Percentiles rank a stretch among this genome's conserved stretches.
phyloP scores from a whole-genome alignment of 2,113 vertebrate species.

The Lophotis ruficrista region DNA sequence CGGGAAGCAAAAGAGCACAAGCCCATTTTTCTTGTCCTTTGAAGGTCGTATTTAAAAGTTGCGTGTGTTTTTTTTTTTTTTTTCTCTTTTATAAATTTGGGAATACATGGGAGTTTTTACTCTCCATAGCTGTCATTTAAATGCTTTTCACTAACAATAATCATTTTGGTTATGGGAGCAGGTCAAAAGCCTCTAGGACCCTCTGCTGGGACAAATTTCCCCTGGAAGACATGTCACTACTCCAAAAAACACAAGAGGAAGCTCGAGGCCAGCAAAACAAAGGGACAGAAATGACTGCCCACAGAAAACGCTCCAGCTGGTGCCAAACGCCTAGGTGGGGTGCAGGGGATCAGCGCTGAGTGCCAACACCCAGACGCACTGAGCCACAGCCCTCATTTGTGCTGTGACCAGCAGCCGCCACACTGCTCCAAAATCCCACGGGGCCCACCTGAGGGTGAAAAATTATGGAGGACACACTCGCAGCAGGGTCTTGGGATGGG shows the following conservation, averaged over 20 bases:
- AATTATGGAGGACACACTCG: fast-evolving
- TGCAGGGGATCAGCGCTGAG: fast-evolving
- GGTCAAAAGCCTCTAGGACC: slow-evolving; percentile 6
- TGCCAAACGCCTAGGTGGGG: not conserved
- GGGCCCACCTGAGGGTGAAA: not conserved
- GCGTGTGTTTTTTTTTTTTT: not conserved
- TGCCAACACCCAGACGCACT: not conserved
- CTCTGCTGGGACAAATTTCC: not conserved
- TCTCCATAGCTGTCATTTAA: slow-evolving; percentile 11
- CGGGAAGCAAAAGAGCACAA: slow-evolving; percentile 36
- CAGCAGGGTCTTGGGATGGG: not conserved
- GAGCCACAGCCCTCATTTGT: not conserved
- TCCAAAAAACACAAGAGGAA: slow-evolving; percentile 23
- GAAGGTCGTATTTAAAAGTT: slow-evolving; percentile 38
- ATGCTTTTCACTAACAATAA: slow-evolving; percentile 31
- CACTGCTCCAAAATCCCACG: fast-evolving
- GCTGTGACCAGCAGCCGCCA: not conserved
- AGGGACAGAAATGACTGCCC: not conserved
- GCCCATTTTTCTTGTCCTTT: slow-evolving; percentile 43
- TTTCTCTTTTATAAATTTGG: not conserved
- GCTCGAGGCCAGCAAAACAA: slow-evolving; percentile 17
- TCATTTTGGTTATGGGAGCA: not conserved
- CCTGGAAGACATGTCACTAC: not conserved
- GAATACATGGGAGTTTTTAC: not conserved
- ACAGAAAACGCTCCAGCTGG: not conserved